Percentiles rank a stretch among this genome's conserved stretches.
Conservation (phyloP, 2,113 vertebrate species). For the Galeopterus variegatus region DNA sequence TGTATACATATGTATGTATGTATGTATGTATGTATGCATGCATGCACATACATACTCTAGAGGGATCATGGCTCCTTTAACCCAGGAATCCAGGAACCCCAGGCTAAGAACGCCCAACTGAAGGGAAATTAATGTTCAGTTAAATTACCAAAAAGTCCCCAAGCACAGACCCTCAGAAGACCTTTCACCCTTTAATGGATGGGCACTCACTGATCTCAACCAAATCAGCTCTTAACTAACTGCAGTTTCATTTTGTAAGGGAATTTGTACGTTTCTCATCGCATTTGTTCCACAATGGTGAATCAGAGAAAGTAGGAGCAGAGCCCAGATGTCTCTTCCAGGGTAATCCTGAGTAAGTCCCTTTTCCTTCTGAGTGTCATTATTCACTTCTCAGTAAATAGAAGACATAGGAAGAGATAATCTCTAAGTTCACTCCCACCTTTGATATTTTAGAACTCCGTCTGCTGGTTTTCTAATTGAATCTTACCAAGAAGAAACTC, state of each 20-base stretch:
- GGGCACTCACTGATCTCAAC: background rate
- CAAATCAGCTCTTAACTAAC: background rate
- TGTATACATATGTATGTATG: no score
- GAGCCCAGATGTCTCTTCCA: background rate
- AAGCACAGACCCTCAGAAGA: background rate
- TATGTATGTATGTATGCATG: background rate
- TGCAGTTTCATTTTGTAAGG: background rate
- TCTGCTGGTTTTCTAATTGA: slow-evolving; percentile 65
- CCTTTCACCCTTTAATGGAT: background rate
- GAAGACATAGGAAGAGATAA: background rate
- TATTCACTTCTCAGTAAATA: background rate
- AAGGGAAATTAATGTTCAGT: background rate
- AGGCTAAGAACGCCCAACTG: background rate
- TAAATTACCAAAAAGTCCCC: background rate
- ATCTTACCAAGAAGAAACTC: slow-evolving; percentile 54
- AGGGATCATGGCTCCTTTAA: background rate
- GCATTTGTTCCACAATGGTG: background rate
- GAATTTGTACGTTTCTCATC: background rate
- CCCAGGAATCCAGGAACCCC: background rate
- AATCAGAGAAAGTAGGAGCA: background rate
- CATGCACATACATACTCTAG: background rate
- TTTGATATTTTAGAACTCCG: slow-evolving; percentile 47
- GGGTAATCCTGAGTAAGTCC: background rate
- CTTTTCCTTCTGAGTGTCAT: background rate
- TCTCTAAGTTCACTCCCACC: slow-evolving; percentile 31